These are phyloP conservation scores for Toxostoma redivivum DNA, from an alignment of 2,113 vertebrate species.

Conservation along the genomic window DNA sequence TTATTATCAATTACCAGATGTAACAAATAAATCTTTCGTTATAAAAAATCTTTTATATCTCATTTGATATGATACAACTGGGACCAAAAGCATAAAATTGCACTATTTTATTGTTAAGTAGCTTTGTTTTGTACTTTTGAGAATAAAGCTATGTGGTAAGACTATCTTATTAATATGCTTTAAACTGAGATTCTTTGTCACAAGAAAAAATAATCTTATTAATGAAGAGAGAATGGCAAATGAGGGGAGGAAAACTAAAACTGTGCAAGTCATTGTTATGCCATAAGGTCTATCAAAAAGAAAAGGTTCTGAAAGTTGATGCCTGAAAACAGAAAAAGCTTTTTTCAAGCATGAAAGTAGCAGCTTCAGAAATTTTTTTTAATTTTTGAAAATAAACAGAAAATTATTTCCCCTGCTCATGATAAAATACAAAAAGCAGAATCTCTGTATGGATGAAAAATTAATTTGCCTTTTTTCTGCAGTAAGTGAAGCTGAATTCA, in stretches of 20 bases:
- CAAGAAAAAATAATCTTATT: not conserved
- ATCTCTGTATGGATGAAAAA: not conserved
- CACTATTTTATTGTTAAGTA: not conserved
- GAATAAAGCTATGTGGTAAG: not conserved
- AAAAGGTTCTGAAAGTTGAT: not conserved
- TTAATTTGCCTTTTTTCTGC: not conserved
- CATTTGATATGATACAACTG: not conserved
- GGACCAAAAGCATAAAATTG: rapidly evolving
- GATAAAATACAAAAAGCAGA: not conserved
- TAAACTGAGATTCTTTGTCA: not conserved
- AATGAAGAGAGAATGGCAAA: not conserved
- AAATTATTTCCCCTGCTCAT: not conserved
- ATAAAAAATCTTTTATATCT: not conserved
- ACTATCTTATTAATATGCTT: not conserved
- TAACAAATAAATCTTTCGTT: not conserved
- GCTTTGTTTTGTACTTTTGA: not conserved
- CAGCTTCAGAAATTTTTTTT: not conserved
- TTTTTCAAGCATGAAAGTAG: not conserved
- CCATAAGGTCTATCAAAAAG: not conserved
- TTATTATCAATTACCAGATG: not conserved
- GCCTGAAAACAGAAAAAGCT: not conserved
- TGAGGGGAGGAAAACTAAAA: not conserved
- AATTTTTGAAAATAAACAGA: not conserved
- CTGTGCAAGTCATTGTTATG: not conserved
- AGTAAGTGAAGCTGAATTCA: not conserved